Base-by-base conservation (phyloP, 2,797 vertebrate species). In the Tenualosa thibaudeaui region DNA sequence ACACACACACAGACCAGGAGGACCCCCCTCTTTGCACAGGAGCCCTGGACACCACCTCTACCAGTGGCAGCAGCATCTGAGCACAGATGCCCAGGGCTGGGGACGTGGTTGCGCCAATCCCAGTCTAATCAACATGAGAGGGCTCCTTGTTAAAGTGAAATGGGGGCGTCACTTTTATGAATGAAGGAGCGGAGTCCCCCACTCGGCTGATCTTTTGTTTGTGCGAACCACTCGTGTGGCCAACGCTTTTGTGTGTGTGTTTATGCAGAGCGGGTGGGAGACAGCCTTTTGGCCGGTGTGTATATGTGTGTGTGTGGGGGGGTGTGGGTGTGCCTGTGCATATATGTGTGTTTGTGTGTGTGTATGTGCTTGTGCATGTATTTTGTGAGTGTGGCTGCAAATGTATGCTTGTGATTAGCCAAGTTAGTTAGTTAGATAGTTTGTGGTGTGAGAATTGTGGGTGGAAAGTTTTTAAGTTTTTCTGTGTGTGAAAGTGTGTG, bases 1-100 rank as follows among this genome's bases (percentile, higher is more conserved):
- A 65, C 51, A 68, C 49, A 50, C 86, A 6, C 56, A 81, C n/a
- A 71, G 37, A 82, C 65, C 68, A 86, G 46, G 43, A 54, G 82
- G 37, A 85, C 83, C 85, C 62, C 81, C 50, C 50, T 51, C 46
- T 51, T 9, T 51, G 50, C 10, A 7, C 50, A 7, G 50, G 9
- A 12, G 8, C 50, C 50, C 65, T 62, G 62, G 82, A 58, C 82
- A 88, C 46, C 40, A 78, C 71, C 49, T 88, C 90, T 87, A 87
- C 88, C 87, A 84, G n/a, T 46, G 88, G 90, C 87, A 87, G 88
- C 88, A 84, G 89, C 81, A 89, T 88, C 40, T 19, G 5, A 8
- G 71, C 71, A 78, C 71, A 78, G 71, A 78, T 78, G 71, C 71
- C 71, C 71, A 40, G n/a, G 68, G 68, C 68, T 37, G 68, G 7